Percentiles rank a stretch among this genome's conserved stretches.
These are phyloP conservation scores for Nematolebias whitei DNA, from an alignment of 2,113 vertebrate species.

Conservation along the genomic window DNA sequence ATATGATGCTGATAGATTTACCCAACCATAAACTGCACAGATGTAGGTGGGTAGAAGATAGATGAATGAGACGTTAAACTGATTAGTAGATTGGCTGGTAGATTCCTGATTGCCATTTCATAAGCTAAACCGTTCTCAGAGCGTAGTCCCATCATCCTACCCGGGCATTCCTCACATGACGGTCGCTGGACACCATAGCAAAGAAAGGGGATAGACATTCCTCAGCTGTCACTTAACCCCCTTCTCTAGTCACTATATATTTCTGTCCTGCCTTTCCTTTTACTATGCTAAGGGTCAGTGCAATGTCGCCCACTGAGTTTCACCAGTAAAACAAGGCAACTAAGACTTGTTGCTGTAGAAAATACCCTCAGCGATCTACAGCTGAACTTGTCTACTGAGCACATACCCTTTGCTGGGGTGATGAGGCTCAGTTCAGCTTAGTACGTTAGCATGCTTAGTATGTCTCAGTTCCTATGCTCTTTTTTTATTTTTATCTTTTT, in stretches of 20 bases:
- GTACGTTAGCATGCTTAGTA: conserved; percentile 16
- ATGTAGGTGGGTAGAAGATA: conserved; percentile 11
- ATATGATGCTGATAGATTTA: background rate
- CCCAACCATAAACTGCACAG: background rate
- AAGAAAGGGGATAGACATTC: conserved; percentile 82
- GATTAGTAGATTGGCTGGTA: conserved; percentile 36
- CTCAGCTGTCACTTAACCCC: conserved; percentile 87
- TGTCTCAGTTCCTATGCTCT: conserved; percentile 48
- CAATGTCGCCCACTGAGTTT: conserved; percentile 59
- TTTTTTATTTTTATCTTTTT: too few relatives aligned
- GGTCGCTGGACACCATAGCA: conserved; percentile 84
- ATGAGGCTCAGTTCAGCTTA: conserved; percentile 37
- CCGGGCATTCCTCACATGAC: conserved; percentile 86
- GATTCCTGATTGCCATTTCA: conserved; percentile 39
- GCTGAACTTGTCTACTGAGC: conserved; percentile 47
- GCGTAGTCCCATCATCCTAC: conserved; percentile 81
- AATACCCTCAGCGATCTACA: conserved; percentile 58
- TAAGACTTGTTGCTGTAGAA: conserved; percentile 39
- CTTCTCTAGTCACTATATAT: conserved; percentile 42
- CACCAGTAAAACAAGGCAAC: conserved; percentile 48
- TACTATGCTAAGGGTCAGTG: conserved; percentile 53
- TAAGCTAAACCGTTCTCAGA: conserved; percentile 68
- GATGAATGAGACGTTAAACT: conserved; percentile 11
- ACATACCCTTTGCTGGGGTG: conserved; percentile 3
- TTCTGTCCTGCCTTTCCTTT: conserved; percentile 35